Evolutionary conservation across 2,797 vertebrate genomes (phyloP).

Genomic region (Dallia pectoralis): DNA sequence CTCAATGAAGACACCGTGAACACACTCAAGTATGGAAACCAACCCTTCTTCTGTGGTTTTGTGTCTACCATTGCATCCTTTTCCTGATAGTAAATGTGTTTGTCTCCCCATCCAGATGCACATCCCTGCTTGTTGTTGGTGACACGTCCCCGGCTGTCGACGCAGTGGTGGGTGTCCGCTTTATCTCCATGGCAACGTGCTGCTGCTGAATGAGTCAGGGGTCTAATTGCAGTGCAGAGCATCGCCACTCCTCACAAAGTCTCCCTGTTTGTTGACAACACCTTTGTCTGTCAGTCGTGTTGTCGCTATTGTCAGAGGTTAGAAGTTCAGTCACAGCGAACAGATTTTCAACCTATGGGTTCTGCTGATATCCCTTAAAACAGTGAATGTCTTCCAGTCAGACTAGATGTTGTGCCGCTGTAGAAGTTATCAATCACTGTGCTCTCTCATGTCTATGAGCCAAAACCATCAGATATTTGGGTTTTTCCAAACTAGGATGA

Average conservation of each 20-base stretch:
- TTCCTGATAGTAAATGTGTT: constrained; percentile 11
- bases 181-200: constrained; percentile 40
- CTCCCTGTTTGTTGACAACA: not conserved
- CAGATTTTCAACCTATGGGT: too few relatives aligned
- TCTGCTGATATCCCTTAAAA: too few relatives aligned
- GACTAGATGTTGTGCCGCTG: too few relatives aligned
- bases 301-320: too few relatives aligned
- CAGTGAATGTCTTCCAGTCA: too few relatives aligned
- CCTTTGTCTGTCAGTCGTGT: too few relatives aligned
- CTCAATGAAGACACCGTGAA: constrained; percentile 76
- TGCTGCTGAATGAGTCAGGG: not conserved
- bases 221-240: not conserved
- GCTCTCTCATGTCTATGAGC: too few relatives aligned
- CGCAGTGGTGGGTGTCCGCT: constrained; percentile 81
- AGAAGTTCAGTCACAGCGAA: too few relatives aligned
- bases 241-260: not conserved
- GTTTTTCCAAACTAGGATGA: too few relatives aligned
- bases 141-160: constrained; percentile 92
- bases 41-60: not conserved
- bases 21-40: constrained; percentile 81
- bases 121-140: constrained; percentile 87
- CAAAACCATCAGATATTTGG: too few relatives aligned
- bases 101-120: constrained; percentile 75
- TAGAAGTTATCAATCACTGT: too few relatives aligned
- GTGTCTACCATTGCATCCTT: not conserved